Evolutionary conservation across 2,797 vertebrate genomes (phyloP).

Genomic region (Amphiprion clarkii): DNA sequence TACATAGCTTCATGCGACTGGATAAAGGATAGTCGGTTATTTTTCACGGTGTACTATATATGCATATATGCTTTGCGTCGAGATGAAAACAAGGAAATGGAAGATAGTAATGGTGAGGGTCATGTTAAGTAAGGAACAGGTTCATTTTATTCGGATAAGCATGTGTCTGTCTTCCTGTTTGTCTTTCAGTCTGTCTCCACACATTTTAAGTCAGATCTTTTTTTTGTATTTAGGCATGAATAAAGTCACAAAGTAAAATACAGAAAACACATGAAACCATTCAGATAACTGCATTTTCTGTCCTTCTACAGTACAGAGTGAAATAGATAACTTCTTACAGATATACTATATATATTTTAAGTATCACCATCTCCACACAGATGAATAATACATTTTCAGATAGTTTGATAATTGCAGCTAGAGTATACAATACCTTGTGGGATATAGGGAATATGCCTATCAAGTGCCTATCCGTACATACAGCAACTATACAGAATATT

Average conservation of each 20-base stretch:
- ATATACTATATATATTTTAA: slow-evolving; percentile 82
- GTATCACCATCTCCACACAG: slow-evolving; percentile 78
- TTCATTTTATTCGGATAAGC: slow-evolving; percentile 72
- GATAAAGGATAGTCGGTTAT: slow-evolving; percentile 74
- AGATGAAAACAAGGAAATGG: slow-evolving; percentile 73
- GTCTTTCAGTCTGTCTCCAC: slow-evolving; percentile 74
- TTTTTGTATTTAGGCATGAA: slow-evolving; percentile 61
- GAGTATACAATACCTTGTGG: slow-evolving; percentile 80
- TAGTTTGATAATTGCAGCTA: slow-evolving; percentile 80
- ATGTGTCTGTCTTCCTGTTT: slow-evolving; percentile 68
- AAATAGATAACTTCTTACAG: slow-evolving; percentile 79
- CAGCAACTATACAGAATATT: slow-evolving; percentile 85
- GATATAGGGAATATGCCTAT: slow-evolving; percentile 84
- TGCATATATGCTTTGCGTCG: slow-evolving; percentile 71
- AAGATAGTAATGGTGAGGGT: slow-evolving; percentile 66
- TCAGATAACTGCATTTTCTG: slow-evolving; percentile 69
- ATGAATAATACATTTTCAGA: slow-evolving; percentile 77
- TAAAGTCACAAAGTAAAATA: slow-evolving; percentile 68
- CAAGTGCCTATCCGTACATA: slow-evolving; percentile 89
- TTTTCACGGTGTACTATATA: slow-evolving; percentile 74
- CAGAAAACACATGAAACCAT: slow-evolving; percentile 58
- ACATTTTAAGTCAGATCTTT: slow-evolving; percentile 64
- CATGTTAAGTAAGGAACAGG: slow-evolving; percentile 67
- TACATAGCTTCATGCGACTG: slow-evolving; percentile 74
- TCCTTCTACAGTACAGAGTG: slow-evolving; percentile 77